These are phyloP conservation scores for Lophius americanus DNA, from an alignment of 2,797 vertebrate species.

Conservation along the genomic window DNA sequence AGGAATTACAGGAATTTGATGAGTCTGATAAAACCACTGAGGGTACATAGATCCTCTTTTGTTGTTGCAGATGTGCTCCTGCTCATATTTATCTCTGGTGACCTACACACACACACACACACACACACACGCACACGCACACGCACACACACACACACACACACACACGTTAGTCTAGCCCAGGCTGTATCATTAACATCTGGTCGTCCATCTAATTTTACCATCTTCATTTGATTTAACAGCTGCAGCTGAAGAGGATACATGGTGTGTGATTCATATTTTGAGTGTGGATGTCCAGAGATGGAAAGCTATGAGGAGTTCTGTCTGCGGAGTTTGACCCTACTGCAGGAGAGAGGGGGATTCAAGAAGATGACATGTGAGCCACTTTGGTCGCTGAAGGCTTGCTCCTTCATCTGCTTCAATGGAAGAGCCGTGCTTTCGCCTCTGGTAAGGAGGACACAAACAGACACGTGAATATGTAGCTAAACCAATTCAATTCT, in stretches of 20 bases:
- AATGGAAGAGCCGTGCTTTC: slow-evolving; percentile 87
- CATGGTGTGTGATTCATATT: slow-evolving; percentile 62
- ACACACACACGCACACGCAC: not conserved
- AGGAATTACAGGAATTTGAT: slow-evolving; percentile 75
- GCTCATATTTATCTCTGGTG: slow-evolving; percentile 7
- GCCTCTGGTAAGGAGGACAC: slow-evolving; percentile 86
- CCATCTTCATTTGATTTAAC: slow-evolving; percentile 35
- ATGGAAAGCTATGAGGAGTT: slow-evolving; percentile 95
- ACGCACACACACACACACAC: slow-evolving; percentile 36
- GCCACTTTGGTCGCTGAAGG: slow-evolving; percentile 56
- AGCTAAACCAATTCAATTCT: not conserved
- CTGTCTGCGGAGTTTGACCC: slow-evolving; percentile 81
- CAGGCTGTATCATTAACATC: not conserved
- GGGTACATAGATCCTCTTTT: slow-evolving; percentile 58
- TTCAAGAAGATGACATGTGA: slow-evolving; percentile 51
- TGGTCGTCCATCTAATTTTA: slow-evolving; percentile 14
- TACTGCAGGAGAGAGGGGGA: slow-evolving; percentile 78
- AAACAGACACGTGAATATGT: slow-evolving; percentile 4
- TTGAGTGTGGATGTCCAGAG: slow-evolving; percentile 65
- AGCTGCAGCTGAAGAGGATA: slow-evolving; percentile 47
- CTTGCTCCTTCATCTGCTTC: slow-evolving; percentile 85
- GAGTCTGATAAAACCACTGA: slow-evolving; percentile 59
- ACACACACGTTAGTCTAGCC: not conserved
- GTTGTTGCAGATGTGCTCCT: slow-evolving; percentile 17
- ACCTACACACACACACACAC: slow-evolving; percentile 13